Evolutionary conservation across 2,113 vertebrate genomes (phyloP).

Genomic region (Ammodytes dubius): DNA sequence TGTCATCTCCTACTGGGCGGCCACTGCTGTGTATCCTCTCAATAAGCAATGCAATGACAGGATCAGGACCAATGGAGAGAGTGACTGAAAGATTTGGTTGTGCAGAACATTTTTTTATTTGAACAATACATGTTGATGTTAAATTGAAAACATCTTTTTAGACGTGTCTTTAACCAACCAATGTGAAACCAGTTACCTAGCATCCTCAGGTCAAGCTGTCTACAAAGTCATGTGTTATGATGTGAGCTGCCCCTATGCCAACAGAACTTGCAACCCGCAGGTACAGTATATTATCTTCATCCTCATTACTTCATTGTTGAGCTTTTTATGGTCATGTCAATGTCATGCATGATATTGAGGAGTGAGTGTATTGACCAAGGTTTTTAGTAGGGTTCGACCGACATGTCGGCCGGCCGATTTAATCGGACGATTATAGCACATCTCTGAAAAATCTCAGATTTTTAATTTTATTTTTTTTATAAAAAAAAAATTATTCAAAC

Average conservation of each 20-base stretch:
- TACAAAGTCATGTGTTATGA: constrained; percentile 90
- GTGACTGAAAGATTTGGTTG: background rate
- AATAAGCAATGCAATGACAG: background rate
- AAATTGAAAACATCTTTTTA: background rate
- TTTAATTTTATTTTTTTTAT: too few species aligned
- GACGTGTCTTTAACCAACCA: constrained; percentile 29
- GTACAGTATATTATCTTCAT: constrained; percentile 66
- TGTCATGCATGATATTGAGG: background rate
- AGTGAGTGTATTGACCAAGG: background rate
- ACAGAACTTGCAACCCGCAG: constrained; percentile 89
- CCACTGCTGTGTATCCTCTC: constrained; percentile 95
- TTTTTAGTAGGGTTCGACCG: too few species aligned
- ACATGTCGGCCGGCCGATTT: too few species aligned
- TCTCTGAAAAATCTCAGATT: too few species aligned
- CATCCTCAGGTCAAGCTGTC: constrained; percentile 90
- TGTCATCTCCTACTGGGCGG: constrained; percentile 91
- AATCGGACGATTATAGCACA: too few species aligned
- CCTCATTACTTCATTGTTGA: background rate
- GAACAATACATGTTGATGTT: too few species aligned
- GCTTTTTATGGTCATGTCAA: background rate
- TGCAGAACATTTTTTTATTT: background rate
- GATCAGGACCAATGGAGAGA: background rate
- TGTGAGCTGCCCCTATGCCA: constrained; percentile 86
- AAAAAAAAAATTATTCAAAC: too few species aligned
- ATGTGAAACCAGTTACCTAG: constrained; percentile 85